A percentile compares a stretch with the other conserved stretches of the same genome.
These are phyloP conservation scores for Phaenicophaeus curvirostris DNA, from an alignment of 2,797 vertebrate species.

Conservation along the genomic window DNA sequence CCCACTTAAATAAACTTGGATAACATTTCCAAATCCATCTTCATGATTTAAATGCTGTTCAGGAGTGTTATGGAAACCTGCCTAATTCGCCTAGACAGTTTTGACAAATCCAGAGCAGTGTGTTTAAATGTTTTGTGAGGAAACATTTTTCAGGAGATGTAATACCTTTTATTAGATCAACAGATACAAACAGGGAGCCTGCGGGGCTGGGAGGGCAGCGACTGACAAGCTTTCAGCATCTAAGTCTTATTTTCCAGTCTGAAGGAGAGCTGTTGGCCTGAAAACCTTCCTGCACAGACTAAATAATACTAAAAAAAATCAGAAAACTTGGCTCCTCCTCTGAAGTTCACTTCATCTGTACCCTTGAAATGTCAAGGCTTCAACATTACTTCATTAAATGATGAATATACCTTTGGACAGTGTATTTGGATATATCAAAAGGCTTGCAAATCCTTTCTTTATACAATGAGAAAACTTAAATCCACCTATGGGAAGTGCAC, in stretches of 20 bases:
- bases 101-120: conserved; percentile 50
- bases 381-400: not conserved
- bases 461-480: not conserved
- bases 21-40: conserved; percentile 13
- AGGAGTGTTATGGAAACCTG: conserved; percentile 43
- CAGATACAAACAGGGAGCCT: conserved; percentile 31
- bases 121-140: conserved; percentile 27
- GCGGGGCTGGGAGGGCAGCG: not conserved
- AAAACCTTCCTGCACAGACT: conserved; percentile 20
- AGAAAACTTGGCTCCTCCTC: conserved; percentile 12
- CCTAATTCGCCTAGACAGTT: conserved; percentile 37
- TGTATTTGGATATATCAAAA: not conserved
- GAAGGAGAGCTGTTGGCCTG: conserved; percentile 2
- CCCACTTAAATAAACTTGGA: conserved; percentile 16
- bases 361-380: conserved; percentile 9
- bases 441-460: not conserved
- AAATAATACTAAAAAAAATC: conserved; percentile 6
- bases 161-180: conserved; percentile 54
- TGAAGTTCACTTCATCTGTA: not conserved
- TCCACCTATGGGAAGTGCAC: not conserved
- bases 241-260: conserved; percentile 27
- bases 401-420: not conserved
- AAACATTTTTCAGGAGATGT: conserved; percentile 61
- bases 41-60: conserved; percentile 18
- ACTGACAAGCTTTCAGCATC: conserved; percentile 13